Evolutionary conservation across 92 coral and sea anemone species (phyloP).

Genomic region (Meandrina meandrites): DNA sequence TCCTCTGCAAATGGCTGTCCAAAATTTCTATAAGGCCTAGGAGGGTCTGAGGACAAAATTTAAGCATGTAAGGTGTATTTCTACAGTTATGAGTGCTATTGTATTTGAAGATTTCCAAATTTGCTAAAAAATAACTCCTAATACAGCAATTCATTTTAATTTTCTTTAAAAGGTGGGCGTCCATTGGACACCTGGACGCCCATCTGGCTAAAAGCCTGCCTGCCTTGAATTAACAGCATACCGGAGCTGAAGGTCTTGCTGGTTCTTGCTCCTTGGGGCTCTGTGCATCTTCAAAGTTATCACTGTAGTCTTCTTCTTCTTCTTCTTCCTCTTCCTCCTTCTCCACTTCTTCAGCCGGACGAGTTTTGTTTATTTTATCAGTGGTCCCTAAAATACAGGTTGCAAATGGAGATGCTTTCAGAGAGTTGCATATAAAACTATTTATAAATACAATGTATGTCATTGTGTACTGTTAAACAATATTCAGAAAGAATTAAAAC

Average conservation of each 20-base stretch:
- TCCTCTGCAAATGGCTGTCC: too few relatives aligned
- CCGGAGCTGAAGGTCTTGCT: conserved; percentile 49
- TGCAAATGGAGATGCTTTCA: neutral
- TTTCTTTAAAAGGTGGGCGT: too few relatives aligned
- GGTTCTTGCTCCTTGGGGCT: conserved; percentile 29
- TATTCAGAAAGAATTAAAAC: too few relatives aligned
- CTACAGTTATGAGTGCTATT: too few relatives aligned
- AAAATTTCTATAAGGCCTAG: too few relatives aligned
- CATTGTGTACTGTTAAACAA: neutral
- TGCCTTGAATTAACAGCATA: neutral
- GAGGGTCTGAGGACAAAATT: too few relatives aligned
- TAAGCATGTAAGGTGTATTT: too few relatives aligned
- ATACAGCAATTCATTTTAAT: too few relatives aligned
- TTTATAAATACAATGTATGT: neutral
- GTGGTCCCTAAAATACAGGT: conserved; percentile 6
- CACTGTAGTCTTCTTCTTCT: conserved; percentile 63
- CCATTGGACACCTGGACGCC: too few relatives aligned
- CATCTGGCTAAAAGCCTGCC: too few relatives aligned
- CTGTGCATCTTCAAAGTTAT: conserved; percentile 68
- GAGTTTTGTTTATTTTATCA: conserved; percentile 21
- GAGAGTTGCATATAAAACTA: neutral
- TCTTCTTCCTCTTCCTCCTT: neutral
- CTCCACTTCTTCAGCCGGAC: conserved; percentile 6
- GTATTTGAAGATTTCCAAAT: too few relatives aligned
- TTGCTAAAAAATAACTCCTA: too few relatives aligned